Evolutionary conservation across 1,140 invertebrate species (phyloP), one percentile per base, ranked within the genome.

Genomic region (Frieseomelitta varia): DNA sequence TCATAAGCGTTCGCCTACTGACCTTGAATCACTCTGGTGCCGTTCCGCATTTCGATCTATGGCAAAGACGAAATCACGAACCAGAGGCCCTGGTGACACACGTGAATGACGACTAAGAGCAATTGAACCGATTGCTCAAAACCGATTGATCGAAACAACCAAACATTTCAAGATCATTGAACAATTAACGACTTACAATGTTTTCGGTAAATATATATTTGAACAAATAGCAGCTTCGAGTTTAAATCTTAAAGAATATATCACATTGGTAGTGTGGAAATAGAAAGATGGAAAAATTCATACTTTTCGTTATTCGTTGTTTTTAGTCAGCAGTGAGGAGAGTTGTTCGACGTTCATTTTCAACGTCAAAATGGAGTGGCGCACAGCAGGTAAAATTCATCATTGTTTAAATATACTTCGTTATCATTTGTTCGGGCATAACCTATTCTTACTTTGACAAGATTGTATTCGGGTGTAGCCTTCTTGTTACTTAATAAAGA

Each of bases 291-390:
- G 68, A 73, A 56, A 14, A 24, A 56, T 3, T 39, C n/a, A 81
- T 24, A 67, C 11, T 27, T 30, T 27, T 30, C 21, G 76, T 85
- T 47, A 1, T 82, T 27, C 19, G 4, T 85, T 74, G 34, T 85
- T 94, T 93, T 53, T 82, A 95, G 94, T 93, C 91, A 17, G 91
- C 91, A 2, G 87, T 90, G 47, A 93, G 90, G 69, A 88, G 85
- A 74, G 84, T 93, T 63, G 90, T 92, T 34, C 94, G 95, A 79
- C 95, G 96, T 21, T 92, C 95, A 19, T 96, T 97, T 87, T 96
- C 96, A 68, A 96, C 96, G 10, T 95, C 95, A 61, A 95, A 94
- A 92, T 94, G 94, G 87, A 89, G 94, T 56, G 94, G 95, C 11
- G 96, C 96, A 68, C 97, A 97, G 90, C 93, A 94, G 92, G 94